Conservation (phyloP, 1,140 invertebrate species). For the Limonius californicus region DNA sequence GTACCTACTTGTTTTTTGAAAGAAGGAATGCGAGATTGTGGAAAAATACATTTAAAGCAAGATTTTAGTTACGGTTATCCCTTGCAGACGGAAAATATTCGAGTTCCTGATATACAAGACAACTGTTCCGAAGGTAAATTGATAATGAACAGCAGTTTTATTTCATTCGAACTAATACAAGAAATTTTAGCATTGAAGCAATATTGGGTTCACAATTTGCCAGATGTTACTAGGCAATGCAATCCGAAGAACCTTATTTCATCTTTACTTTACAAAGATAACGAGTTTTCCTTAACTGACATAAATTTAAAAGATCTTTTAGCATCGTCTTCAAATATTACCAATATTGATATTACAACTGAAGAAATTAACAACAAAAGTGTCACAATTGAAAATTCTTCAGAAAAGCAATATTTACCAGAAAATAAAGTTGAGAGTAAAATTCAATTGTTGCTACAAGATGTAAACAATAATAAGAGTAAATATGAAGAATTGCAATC, state of each 20-base stretch:
- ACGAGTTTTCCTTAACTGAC: conserved; percentile 20
- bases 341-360: not conserved
- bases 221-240: conserved; percentile 53
- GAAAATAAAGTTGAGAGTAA: conserved; percentile 2
- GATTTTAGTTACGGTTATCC: conserved; percentile 37
- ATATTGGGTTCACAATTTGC: conserved; percentile 51
- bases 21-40: conserved; percentile 30
- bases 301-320: not conserved
- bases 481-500: not conserved
- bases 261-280: conserved; percentile 47
- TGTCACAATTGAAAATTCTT: not conserved
- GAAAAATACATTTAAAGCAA: conserved; percentile 28
- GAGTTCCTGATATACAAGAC: conserved; percentile 20
- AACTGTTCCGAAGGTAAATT: conserved; percentile 19
- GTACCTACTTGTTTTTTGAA: conserved; percentile 33
- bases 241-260: conserved; percentile 48
- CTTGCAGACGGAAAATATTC: conserved; percentile 29
- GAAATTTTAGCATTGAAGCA: conserved; percentile 51
- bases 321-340: conserved; percentile 3
- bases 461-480: not conserved
- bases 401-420: not conserved
- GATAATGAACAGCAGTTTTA: not conserved
- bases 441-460: not conserved
- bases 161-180: too few species aligned
- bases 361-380: not conserved